Evolutionary conservation across 1,140 invertebrate genomes (phyloP).

Genomic region (Drosophila yakuba): DNA sequence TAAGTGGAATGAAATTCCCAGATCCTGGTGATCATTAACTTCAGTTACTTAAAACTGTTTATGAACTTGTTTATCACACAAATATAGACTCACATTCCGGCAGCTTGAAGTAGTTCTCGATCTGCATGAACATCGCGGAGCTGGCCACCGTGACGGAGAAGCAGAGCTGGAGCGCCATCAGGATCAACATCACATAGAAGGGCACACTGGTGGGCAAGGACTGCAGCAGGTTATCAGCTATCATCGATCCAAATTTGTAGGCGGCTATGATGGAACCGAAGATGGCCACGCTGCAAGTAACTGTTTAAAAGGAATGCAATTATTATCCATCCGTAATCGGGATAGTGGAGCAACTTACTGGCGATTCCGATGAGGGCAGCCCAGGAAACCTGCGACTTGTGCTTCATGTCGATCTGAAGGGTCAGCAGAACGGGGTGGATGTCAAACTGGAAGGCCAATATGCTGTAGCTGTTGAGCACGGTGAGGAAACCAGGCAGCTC

Average conservation of each 20-base stretch:
- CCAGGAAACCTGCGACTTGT: constrained; percentile 87
- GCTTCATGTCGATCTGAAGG: constrained; percentile 92
- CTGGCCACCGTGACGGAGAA: constrained; percentile 91
- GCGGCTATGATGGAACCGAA: constrained; percentile 87
- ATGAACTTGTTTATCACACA: too few relatives aligned
- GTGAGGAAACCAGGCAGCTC: constrained; percentile 84
- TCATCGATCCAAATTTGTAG: constrained; percentile 87
- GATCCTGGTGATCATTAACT: too few relatives aligned
- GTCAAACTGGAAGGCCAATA: constrained; percentile 91
- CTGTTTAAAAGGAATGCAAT: constrained; percentile 58
- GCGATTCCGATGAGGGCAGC: constrained; percentile 88
- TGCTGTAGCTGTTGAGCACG: constrained; percentile 86
- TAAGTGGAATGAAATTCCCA: too few relatives aligned
- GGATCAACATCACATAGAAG: constrained; percentile 87
- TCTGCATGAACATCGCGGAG: constrained; percentile 90
- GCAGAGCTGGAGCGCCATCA: constrained; percentile 90
- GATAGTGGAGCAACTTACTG: constrained; percentile 82
- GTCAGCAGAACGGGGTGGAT: constrained; percentile 92
- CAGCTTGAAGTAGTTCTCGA: constrained; percentile 88
- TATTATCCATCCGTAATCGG: too few relatives aligned
- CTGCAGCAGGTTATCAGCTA: constrained; percentile 86
- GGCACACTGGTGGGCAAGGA: constrained; percentile 87
- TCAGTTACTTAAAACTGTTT: too few relatives aligned
- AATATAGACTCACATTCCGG: constrained; percentile 85
- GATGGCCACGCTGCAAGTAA: constrained; percentile 87